Base-by-base conservation (phyloP, 2,797 vertebrate genomes). In the Melanotaenia maccullochi region DNA sequence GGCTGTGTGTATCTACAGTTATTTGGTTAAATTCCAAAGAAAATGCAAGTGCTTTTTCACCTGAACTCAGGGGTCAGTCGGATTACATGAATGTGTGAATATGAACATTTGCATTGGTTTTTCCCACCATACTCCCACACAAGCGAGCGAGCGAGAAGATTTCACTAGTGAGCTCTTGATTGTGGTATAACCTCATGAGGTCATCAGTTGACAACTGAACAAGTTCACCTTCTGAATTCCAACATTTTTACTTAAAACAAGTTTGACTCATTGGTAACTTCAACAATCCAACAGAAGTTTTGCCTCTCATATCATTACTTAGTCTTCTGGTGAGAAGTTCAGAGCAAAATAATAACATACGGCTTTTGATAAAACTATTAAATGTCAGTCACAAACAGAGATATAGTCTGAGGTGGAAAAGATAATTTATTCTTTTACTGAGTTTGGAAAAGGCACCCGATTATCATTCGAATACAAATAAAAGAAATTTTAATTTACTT, bases 41-140 rank as follows among this genome's bases (percentile, higher is more conserved):
- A 68, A 75, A 63, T 0, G 32, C 68, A 59, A 1, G 60, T 1
- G 52, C 71, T 76, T 74, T 65, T 85, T 22, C 87, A 88, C 87
- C 90, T 88, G 82, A 86, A 78, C 84, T 65, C 51, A 0, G 20
- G 70, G 86, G 87, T 87, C 87, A 76, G 73, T 60, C 40, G 22
- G 54, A 40, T 55, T 3, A 55, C 56, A 75, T 4, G 25, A 59
- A 59, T 25, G 11, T 4, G 1, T 33, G 73, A 4, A 5, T n/a
- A 25, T 20, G 22, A 72, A 24, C 40, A 4, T 16, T 40, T 22
- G 36, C 25, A 24, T 35, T 20, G 51, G 11, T 63, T 61, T 56
- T 6, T 32, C 65, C 77, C 62, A 40, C 52, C 60, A 49, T 42
- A 66, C 92, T 73, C 89, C 88, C 88, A 91, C 92, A 52, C 86